Base-by-base conservation (phyloP, 2,888 invertebrate species). In the Saturnia pavonia region DNA sequence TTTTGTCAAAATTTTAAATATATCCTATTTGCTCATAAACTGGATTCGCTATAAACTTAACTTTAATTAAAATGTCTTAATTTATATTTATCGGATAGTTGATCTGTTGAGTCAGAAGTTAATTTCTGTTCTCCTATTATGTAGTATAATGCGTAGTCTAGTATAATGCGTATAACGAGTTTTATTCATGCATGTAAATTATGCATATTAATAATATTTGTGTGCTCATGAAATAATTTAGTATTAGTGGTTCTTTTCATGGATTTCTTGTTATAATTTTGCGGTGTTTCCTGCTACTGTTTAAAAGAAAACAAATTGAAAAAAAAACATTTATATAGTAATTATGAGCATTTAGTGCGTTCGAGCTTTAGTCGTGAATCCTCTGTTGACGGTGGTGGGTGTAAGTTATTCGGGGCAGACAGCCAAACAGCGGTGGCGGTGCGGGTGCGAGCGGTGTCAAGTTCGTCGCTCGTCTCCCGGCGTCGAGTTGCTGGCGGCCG, bases 341-440 rank as follows among this genome's bases (percentile, higher is more conserved):
- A 45, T 27, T 66, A 42, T n/a, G n/a, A 11, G 43, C 19, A 43
- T 34, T 60, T 67, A 68, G 66, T 71, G 78, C 78, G 74, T 72
- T 78, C 78, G 74, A 77, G 77, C 74, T 78, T 77, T 78, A 78
- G 80, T 81, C 76, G 78, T 77, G 79, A 78, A 76, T 80, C 75
- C 79, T 80, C 76, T 74, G 75, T 70, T 74, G 72, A 75, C 76
- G 74, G 76, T 79, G 76, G 74, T 60, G 74, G 40, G 68, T 67
- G 73, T 67, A 72, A 74, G 75, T 72, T 68, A 67, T 34, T 72
- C 72, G 79, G 80, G 83, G 85, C 83, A 87, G 85, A 82, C 75
- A 73, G 81, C 87, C 88, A 86, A 84, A 80, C 81, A 78, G 82
- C 77, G 74, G 85, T 85, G 87, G 82, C 79, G 79, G 78, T 76